Evolutionary conservation across 2,888 invertebrate genomes (phyloP), one percentile per base, ranked within the genome.

Genomic region (Ecdyonurus torrentis): DNA sequence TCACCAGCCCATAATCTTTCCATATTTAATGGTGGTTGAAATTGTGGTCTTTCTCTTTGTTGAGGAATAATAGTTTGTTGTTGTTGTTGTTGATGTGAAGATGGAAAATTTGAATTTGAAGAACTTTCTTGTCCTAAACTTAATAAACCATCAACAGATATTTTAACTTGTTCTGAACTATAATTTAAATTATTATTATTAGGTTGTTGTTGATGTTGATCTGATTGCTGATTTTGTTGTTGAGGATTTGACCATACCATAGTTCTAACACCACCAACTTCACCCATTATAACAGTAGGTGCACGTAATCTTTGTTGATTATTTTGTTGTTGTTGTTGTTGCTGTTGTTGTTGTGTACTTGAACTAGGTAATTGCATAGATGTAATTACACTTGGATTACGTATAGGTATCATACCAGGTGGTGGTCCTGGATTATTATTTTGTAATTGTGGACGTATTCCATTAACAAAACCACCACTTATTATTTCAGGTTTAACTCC

Each of bases 261-360:
- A 55, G 85, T 84, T 63, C 81, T 72, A 0, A 93, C 92, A 55
- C 92, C 90, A 63, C 92, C 93, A 52, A 91, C 90, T 75, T 93
- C 92, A 60, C 92, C 92, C 91, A 93, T 91, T 68, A 93, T 90
- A 66, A 92, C 92, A 60, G 91, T 89, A 25, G 93, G 92, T 61
- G 92, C 80, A 64, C 81, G 79, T 67, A 67, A 67, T 66, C 68
- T 69, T 61, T 68, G 69, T 63, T 69, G 69, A 55, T 52, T 37
- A 37, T 10, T 37, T 37, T 5, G 15, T 37, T 37, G 15, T 37
- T 37, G 15, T 37, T 37, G 15, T 37, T 37, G 37, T 37, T 37
- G 15, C 15, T 37, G 15, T 37, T 37, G 15, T 37, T 37, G 15
- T 37, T 37, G n/a, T n/a, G 7, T 37, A 37, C 37, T 37, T 10